phyloP scores from a whole-genome alignment of 2,113 vertebrate species.

The Antidorcas marsupialis region DNA sequence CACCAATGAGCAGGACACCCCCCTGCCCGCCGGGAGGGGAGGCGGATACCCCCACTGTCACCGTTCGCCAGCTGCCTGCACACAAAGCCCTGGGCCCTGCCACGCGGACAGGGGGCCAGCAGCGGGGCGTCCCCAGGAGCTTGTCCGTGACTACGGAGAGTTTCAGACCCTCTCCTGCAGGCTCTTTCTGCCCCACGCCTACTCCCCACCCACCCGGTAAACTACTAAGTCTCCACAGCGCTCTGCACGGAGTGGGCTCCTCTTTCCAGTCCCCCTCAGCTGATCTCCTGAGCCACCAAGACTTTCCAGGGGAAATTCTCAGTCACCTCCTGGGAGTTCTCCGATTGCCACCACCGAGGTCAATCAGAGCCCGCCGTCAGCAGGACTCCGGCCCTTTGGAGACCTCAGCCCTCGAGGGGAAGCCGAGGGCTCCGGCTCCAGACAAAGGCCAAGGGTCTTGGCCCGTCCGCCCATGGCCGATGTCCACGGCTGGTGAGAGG shows the following conservation, averaged over 20 bases:
- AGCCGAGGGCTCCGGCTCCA: not conserved
- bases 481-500: not conserved
- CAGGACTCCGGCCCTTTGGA: not conserved
- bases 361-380: not conserved
- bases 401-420: not conserved
- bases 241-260: not conserved
- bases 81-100: not conserved
- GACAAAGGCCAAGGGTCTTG: not conserved
- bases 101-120: not conserved
- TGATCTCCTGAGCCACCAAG: not conserved
- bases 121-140: accelerated
- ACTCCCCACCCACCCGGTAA: not conserved
- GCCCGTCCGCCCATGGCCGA: not conserved
- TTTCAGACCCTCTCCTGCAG: not conserved
- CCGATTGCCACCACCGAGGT: not conserved
- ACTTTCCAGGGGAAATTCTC: not conserved
- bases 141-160: not conserved
- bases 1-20: not conserved
- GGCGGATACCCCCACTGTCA: not conserved
- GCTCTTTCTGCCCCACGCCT: no score
- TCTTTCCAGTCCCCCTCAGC: not conserved
- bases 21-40: not conserved
- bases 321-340: not conserved
- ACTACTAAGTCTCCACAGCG: not conserved
- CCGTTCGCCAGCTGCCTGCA: not conserved